A percentile compares a stretch with the other conserved stretches of the same genome.
Conservation (phyloP, 2,113 vertebrate species). For the Saccopteryx bilineata region DNA sequence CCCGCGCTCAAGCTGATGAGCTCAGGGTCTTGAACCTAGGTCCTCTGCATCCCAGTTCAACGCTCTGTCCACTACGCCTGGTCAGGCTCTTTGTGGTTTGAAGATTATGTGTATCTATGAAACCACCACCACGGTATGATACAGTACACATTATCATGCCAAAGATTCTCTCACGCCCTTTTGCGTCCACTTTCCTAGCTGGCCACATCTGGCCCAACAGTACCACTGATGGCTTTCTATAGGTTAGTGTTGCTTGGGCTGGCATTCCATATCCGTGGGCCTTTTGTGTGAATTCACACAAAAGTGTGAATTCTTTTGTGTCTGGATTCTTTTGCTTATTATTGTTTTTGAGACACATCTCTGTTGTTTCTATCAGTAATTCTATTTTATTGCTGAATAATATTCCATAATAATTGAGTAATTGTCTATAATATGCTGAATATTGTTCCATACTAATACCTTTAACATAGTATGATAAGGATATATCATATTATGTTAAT, state of each 20-base stretch:
- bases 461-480: not conserved
- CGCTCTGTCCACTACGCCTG: too few species aligned
- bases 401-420: not conserved
- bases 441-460: not conserved
- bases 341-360: not conserved
- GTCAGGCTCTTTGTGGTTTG: not conserved
- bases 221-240: not conserved
- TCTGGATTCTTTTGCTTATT: not conserved
- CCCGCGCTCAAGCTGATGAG: too few species aligned
- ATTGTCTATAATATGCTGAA: not conserved
- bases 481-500: not conserved
- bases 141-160: not conserved
- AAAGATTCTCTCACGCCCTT: not conserved
- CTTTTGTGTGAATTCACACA: not conserved
- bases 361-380: not conserved
- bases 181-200: not conserved
- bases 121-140: not conserved
- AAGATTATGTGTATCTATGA: not conserved
- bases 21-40: too few species aligned
- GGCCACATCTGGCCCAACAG: not conserved
- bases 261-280: not conserved
- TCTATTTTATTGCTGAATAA: not conserved
- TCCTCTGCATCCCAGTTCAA: too few species aligned
- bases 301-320: not conserved
- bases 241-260: not conserved